These are phyloP conservation scores for Menidia menidia DNA, from an alignment of 2,797 vertebrate genomes.

Conservation along the genomic window DNA sequence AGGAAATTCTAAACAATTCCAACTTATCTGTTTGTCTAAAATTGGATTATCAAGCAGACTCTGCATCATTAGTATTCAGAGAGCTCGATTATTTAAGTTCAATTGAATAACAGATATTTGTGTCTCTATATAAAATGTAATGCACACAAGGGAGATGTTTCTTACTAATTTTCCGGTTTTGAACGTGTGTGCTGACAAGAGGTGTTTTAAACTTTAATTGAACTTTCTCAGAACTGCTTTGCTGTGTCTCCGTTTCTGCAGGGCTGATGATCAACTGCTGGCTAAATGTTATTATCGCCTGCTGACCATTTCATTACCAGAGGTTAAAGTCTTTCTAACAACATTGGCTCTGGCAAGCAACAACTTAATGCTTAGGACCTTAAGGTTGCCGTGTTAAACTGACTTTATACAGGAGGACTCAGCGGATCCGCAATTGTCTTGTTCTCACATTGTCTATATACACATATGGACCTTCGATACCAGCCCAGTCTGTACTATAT, in stretches of 20 bases:
- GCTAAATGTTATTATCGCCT: constrained; percentile 51
- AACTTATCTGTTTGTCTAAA: constrained; percentile 23
- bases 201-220: constrained; percentile 1
- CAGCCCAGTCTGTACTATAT: too few species aligned
- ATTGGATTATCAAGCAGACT: neutral
- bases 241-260: constrained; percentile 13
- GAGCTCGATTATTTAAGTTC: neutral
- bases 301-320: constrained; percentile 45
- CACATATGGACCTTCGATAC: too few species aligned
- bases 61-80: neutral
- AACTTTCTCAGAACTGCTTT: constrained; percentile 8
- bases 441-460: too few species aligned
- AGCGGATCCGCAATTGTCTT: too few species aligned
- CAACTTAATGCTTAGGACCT: neutral
- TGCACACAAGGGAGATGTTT: neutral
- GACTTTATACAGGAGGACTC: neutral
- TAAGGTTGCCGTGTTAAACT: neutral
- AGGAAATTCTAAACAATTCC: constrained; percentile 27
- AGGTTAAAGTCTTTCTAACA: constrained; percentile 40
- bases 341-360: constrained; percentile 11
- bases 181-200: neutral
- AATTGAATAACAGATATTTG: neutral
- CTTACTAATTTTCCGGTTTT: neutral
- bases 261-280: constrained; percentile 30
- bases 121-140: neutral